Evolutionary conservation across 2,113 vertebrate species (phyloP).

Genomic region (Oenanthe melanoleuca): DNA sequence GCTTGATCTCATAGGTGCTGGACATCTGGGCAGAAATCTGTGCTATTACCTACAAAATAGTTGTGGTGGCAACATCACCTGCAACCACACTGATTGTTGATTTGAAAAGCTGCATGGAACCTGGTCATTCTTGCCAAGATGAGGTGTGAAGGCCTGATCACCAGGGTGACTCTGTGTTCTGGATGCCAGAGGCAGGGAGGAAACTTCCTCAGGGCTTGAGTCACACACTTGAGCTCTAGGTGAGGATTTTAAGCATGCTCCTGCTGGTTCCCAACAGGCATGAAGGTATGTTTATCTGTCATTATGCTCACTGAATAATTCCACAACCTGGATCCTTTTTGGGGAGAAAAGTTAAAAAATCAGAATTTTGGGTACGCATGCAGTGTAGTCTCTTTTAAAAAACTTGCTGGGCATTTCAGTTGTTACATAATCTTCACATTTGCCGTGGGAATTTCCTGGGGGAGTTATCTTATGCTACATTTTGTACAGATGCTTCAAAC

Average conservation of each 20-base stretch:
- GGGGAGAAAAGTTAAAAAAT: background rate
- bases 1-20: background rate
- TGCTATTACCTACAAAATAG: background rate
- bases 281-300: background rate
- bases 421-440: background rate
- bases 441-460: background rate
- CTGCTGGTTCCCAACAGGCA: background rate
- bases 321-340: background rate
- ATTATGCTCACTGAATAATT: background rate
- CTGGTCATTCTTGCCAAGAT: background rate
- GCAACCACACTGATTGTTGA: background rate
- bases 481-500: conserved; percentile 13
- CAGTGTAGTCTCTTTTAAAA: background rate
- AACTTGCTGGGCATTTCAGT: background rate
- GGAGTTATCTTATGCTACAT: background rate
- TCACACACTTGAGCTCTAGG: background rate
- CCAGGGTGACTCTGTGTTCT: background rate
- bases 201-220: background rate
- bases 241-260: background rate
- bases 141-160: background rate
- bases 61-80: background rate
- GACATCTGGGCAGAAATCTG: background rate
- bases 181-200: background rate
- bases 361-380: accelerated
- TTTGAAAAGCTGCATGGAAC: background rate